A percentile compares a stretch with the other conserved stretches of the same genome.
Evolutionary conservation across 2,113 vertebrate genomes (phyloP).

Genomic region (Ptilonorhynchus violaceus): DNA sequence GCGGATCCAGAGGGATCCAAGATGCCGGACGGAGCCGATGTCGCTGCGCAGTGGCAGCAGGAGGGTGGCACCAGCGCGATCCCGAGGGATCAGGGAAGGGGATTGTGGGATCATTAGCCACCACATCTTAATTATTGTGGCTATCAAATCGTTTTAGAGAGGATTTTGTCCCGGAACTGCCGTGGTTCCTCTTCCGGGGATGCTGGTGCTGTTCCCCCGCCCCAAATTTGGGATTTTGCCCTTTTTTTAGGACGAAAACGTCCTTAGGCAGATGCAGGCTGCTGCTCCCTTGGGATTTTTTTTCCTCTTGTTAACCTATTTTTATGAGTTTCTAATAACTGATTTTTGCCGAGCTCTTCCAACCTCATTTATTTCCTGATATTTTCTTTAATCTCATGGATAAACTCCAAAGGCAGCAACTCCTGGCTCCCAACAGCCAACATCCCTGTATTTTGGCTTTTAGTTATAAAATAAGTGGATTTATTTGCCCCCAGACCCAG

Average conservation of each 20-base stretch:
- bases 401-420: background rate
- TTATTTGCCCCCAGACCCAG: background rate
- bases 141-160: background rate
- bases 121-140: rapidly evolving
- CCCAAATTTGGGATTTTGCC: background rate
- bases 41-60: background rate
- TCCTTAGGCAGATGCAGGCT: background rate
- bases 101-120: rapidly evolving
- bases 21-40: background rate
- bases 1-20: background rate
- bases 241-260: rapidly evolving
- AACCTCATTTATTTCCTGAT: rapidly evolving
- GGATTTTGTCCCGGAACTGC: background rate
- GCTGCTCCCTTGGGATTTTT: background rate
- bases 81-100: background rate
- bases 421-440: background rate
- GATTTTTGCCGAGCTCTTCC: background rate
- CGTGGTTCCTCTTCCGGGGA: background rate
- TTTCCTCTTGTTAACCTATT: rapidly evolving
- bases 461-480: background rate
- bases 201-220: no score
- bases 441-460: background rate
- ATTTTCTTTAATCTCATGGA: background rate
- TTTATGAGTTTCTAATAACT: background rate
- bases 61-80: background rate